Base-by-base conservation (phyloP, 1,140 invertebrate species). In the Brachionus calyciflorus region DNA sequence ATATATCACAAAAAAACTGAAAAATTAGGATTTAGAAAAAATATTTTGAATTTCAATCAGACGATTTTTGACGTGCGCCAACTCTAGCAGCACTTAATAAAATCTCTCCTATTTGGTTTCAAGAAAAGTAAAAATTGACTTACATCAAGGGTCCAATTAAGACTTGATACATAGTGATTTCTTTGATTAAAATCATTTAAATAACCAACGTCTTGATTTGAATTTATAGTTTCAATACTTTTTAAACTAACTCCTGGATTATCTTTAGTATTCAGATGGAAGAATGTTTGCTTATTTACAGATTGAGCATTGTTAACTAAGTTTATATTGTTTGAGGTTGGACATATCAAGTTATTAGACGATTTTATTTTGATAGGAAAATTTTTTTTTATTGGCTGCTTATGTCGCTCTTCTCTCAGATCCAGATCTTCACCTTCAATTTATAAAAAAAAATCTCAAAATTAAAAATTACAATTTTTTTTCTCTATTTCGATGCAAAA, bases 301-400 rank as follows among this genome's bases (percentile, higher is more conserved):
- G 9, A 37, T 37, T 37, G 33, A 37, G 33, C 33, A 37, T 37
- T 37, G 6, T n/a, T 12, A 55, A 21, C 7, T 9, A 28, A 55
- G 53, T 24, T 55, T 28, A 28, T 26, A 28, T 55, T 55, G 26
- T 24, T 28, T n/a, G 53, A 55, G 24, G 53, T 28, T 28, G 53
- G 21, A 30, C 28, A 55, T 14, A 55, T 55, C 9, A 55, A n/a
- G 24, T 55, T 55, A 26, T 41, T 70, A 51, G 44, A 49, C 24
- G 68, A 49, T 19, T 70, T 70, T 48, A 70, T 48, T 70, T 70
- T 70, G 37, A 70, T 19, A 21, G 41, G 68, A 17, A 70, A 46
- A 17, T 46, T 21, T 14, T 70, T 70, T 63, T 48, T 51, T 21
- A 51, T 26, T 41, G 68, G 44, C 48, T 51, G 68, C 44, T 24